Evolutionary conservation across 2,113 vertebrate genomes (phyloP), one percentile per base, ranked within the genome.

Genomic region (Nipponia nippon): DNA sequence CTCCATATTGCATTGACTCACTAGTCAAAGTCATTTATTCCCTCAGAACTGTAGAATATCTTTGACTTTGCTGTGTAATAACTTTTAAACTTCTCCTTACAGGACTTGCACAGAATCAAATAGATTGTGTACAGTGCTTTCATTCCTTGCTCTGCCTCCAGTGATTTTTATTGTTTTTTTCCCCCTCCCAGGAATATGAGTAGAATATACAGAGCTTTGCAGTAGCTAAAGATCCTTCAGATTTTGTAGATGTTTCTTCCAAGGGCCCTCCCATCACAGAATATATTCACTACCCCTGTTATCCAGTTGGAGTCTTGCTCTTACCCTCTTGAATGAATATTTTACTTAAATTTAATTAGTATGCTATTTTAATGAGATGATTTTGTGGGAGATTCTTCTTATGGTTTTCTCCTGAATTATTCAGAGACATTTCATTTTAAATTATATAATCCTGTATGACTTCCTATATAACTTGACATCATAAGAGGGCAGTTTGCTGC

Each of bases 1-100:
- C 32, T 71, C 65, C 13, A 0, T n/a, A 1, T 18, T 56, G 9
- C 19, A 5, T 15, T 25, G 40, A 22, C 22, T 77, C 34, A 3
- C 46, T 25, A 18, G 7, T 27, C 18, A 36, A 42, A 66, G 46
- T 14, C 10, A 14, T 11, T 16, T 21, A 7, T 34, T 84, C 62
- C 30, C 63, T 85, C 75, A 69, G 40, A 83, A 17, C 52, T 23
- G 30, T 4, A 49, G 47, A 61, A 26, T 34, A 13, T 20, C 67
- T 70, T n/a, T 29, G 52, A 14, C 25, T 91, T 53, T 87, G n/a
- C 69, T 65, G 38, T 32, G 26, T 40, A 21, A 1, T 42, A n/a
- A n/a, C 62, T 61, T 71, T 3, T 61, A 26, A 93, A 40, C 36
- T 47, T 75, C 27, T 67, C 23, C 83, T 46, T 30, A 5, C 11